A percentile compares a stretch with the other conserved stretches of the same genome.
Conservation (phyloP, 2,797 vertebrate species). For the Pangasius larnaudii region DNA sequence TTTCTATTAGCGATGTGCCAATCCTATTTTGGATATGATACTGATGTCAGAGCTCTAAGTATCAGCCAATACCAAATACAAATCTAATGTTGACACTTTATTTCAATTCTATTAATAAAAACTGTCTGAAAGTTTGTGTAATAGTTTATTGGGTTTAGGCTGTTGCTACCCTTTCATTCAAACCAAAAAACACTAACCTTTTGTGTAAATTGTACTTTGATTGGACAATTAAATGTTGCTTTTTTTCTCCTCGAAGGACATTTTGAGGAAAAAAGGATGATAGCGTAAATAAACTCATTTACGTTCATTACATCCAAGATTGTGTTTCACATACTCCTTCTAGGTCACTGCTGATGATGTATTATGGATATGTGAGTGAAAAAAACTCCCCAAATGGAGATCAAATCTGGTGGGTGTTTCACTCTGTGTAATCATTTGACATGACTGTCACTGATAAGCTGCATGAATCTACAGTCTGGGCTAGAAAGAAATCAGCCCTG, state of each 20-base stretch:
- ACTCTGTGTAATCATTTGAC: neutral
- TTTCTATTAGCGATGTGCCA: neutral
- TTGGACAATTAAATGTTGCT: neutral
- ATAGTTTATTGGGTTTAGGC: neutral
- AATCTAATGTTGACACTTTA: neutral
- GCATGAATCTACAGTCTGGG: neutral
- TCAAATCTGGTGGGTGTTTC: neutral
- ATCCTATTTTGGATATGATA: neutral
- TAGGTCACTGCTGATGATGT: neutral
- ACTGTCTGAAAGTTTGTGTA: neutral
- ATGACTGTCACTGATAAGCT: neutral
- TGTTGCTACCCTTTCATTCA: neutral
- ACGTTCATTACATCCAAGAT: neutral
- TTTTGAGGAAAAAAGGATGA: neutral
- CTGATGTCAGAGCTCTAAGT: neutral
- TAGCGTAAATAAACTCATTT: neutral
- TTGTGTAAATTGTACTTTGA: neutral
- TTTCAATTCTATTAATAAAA: neutral
- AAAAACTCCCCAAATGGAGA: neutral
- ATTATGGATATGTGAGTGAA: neutral
- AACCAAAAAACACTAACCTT: neutral
- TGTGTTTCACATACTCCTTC: neutral
- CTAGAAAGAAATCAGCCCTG: constrained; percentile 4
- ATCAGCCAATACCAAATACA: neutral
- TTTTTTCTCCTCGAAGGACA: neutral